Conservation (phyloP, 1,140 invertebrate genomes). For the Harlomillsia oculata region DNA sequence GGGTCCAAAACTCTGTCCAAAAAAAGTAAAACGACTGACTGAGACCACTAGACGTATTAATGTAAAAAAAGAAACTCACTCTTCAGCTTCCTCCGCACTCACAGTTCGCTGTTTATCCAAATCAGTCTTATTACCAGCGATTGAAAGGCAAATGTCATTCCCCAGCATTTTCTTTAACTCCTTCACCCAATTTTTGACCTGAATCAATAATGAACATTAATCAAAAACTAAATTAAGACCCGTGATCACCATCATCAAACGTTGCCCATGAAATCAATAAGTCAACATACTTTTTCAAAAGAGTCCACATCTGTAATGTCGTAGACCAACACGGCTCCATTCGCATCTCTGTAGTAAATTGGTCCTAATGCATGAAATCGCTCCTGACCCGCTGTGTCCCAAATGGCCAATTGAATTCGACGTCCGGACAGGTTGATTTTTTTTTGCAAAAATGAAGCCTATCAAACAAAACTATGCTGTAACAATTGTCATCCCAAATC, state of each 20-base stretch:
- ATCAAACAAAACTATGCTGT: conserved; percentile 42
- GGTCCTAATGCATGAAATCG: conserved; percentile 91
- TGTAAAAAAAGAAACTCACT: conserved; percentile 52
- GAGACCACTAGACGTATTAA: too few relatives aligned
- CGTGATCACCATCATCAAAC: too few relatives aligned
- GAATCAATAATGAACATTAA: conserved; percentile 9
- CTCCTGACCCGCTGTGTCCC: conserved; percentile 94
- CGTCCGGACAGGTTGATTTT: conserved; percentile 86
- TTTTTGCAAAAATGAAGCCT: conserved; percentile 96
- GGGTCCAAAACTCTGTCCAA: too few relatives aligned
- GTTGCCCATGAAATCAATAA: too few relatives aligned
- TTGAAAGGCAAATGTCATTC: conserved; percentile 78
- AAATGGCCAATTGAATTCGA: conserved; percentile 85
- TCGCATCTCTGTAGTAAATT: conserved; percentile 94
- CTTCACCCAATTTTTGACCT: conserved; percentile 98
- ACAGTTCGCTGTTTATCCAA: conserved; percentile 84
- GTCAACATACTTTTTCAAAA: conserved; percentile 83
- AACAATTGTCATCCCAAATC: too few relatives aligned
- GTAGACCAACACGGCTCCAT: conserved; percentile 96
- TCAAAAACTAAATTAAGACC: too few relatives aligned
- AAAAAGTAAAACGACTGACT: too few relatives aligned
- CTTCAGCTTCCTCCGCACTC: conserved; percentile 69
- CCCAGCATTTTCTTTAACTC: conserved; percentile 94
- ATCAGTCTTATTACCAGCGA: conserved; percentile 97
- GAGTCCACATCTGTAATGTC: conserved; percentile 97